Evolutionary conservation across 2,888 invertebrate genomes (phyloP), one percentile per base, ranked within the genome.

Genomic region (Melieria picta): DNA sequence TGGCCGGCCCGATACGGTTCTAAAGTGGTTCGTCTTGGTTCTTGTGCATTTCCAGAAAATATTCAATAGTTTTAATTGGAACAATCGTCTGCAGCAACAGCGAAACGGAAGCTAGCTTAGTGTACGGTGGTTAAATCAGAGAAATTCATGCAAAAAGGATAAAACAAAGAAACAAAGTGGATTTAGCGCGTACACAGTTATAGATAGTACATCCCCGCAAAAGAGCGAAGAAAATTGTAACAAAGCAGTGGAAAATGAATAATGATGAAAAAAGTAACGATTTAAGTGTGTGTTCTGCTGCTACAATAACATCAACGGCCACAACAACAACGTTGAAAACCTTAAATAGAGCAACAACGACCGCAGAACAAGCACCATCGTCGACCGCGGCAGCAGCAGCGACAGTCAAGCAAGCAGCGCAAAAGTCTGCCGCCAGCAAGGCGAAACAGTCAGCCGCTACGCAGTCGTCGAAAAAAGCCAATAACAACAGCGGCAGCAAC

Each of bases 191-290:
- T 30, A 30, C 30, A 30, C 30, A 30, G 30, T 30, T 30, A 30
- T 30, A 30, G 30, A 30, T 30, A 30, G 30, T 30, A 30, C 30
- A 30, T 30, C 30, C 30, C 30, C 30, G 30, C 30, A 9, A 60
- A 42, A 67, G 10, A n/a, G 60, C 60, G 50, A 45, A 13, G 9
- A 13, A 52, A 50, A 60, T 55, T 45, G 16, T 64, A 52, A 65
- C 55, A 52, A 65, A 61, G 65, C 30, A 47, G 43, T 45, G 45
- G 66, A 74, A 72, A 68, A 74, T 74, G 74, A 74, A 72, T 74
- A 72, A 74, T 72, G 74, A 72, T 72, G 74, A 71, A 65, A 74
- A 71, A 72, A 74, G 71, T 67, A 72, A 70, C 70, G 72, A 74
- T 72, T 65, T 74, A 67, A 74, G 65, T 74, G 74, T 71, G 65